Evolutionary conservation across 2,888 invertebrate species (phyloP), one percentile per base, ranked within the genome.

Genomic region (Endotricha flammealis): DNA sequence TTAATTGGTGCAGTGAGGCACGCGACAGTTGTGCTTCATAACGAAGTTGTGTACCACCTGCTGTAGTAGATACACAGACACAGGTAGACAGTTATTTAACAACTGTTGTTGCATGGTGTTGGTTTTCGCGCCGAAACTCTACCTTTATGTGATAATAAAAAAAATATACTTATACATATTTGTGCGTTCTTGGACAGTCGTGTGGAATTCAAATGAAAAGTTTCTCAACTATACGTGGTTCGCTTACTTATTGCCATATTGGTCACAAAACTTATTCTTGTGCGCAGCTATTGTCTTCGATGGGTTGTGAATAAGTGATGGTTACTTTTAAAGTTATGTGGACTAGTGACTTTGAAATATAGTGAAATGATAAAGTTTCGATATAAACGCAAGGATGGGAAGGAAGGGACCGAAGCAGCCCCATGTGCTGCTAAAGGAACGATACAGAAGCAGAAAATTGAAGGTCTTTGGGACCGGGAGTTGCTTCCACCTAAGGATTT

Each of bases 321-420:
- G n/a, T n/a, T n/a, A n/a, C n/a, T n/a, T n/a, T n/a, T n/a, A n/a
- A n/a, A 60, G 69, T 62, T 53, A 81, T 79, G 80, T 55, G 74
- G 73, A 70, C 72, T 64, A 65, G 53, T n/a, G n/a, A n/a, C n/a
- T n/a, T n/a, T n/a, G n/a, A n/a, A n/a, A n/a, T n/a, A 54, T 57
- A 52, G 65, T 61, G 62, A 75, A 68, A 90, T 90, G 90, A 90
- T 90, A 48, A 90, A 90, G 77, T 90, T 90, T 79, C 89, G 90
- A 45, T 90, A 90, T 53, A 90, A 90, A 59, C 89, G 90, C 47
- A 90, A 90, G 68, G 90, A 90, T 64, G 59, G 67, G 41, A 75
- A 48, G 60, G 75, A 71, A 64, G 69, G 64, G 5, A 63, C 63
- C 20, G 20, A 6, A 8, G 20, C 20, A 8, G 20, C 20, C 3